Conservation (phyloP, 2,888 invertebrate species). For the Drosophila ustulata region DNA sequence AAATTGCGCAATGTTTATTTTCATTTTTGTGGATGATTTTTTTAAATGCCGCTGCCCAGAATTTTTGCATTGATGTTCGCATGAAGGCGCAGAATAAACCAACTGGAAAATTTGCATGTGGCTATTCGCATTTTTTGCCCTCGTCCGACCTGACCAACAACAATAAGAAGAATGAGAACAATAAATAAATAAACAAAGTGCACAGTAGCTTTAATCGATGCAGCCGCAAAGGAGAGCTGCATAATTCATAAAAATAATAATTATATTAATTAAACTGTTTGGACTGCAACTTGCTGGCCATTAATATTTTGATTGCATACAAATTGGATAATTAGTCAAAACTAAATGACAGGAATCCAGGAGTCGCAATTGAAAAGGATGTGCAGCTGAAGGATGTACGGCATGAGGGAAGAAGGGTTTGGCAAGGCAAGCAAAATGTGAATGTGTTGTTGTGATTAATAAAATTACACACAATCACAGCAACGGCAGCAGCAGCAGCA, state of each 20-base stretch:
- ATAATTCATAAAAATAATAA: slow-evolving; percentile 32
- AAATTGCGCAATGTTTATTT: slow-evolving; percentile 37
- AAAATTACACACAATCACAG: slow-evolving; percentile 75
- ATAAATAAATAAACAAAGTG: slow-evolving; percentile 62
- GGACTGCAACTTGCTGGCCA: slow-evolving; percentile 49
- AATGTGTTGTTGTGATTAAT: slow-evolving; percentile 80
- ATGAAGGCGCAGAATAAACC: slow-evolving; percentile 82
- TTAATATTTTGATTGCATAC: slow-evolving; percentile 80
- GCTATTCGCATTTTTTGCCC: slow-evolving; percentile 48
- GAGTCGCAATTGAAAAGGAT: slow-evolving; percentile 40
- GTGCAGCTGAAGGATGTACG: slow-evolving; percentile 16
- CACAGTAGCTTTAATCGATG: slow-evolving; percentile 51
- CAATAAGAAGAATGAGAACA: slow-evolving; percentile 8
- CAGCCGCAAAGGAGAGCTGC: slow-evolving; percentile 22
- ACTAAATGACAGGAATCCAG: slow-evolving; percentile 57
- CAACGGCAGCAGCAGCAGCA: slow-evolving; percentile 13
- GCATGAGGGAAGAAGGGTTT: slow-evolving; percentile 13
- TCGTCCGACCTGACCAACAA: slow-evolving; percentile 14
- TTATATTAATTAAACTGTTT: slow-evolving; percentile 27
- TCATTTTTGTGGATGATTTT: slow-evolving; percentile 37
- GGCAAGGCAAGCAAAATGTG: slow-evolving; percentile 40
- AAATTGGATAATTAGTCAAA: slow-evolving; percentile 82
- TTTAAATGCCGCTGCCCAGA: slow-evolving; percentile 35
- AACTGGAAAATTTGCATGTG: slow-evolving; percentile 82
- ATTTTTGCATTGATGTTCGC: slow-evolving; percentile 81